Base-by-base conservation (phyloP, 2,797 vertebrate genomes). In the Falco biarmicus region DNA sequence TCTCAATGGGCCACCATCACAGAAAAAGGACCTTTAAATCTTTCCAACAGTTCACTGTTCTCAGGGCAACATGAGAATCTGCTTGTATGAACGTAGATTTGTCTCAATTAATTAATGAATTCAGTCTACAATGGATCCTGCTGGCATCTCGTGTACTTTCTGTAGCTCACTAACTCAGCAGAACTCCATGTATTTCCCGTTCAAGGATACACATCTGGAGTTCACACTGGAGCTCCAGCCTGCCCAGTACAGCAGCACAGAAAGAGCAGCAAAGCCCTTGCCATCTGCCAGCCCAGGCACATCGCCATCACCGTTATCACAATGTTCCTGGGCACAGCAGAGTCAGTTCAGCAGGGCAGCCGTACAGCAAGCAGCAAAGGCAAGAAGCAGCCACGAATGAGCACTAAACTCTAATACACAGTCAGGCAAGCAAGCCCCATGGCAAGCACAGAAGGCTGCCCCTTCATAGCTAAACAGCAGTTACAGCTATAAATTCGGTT, bases 31-130 rank as follows among this genome's bases (percentile, higher is more conserved):
- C 6, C 37, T 82, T 75, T 64, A 66, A 32, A 69, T 48, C 7
- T 37, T n/a, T 78, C 28, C 37, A 82, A 1, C 18, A 79, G 43
- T 51, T 94, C 54, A 29, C 10, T 22, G 14, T 63, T 70, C 68
- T 57, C 41, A 50, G n/a, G 57, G 16, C 50, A 79, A 53, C 69
- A 57, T 57, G 77, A 88, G 65, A 84, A 81, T n/a, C 48, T 64
- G 28, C 56, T 87, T 3, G 0, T 43, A 54, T 0, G 5, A 59
- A 54, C 9, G 9, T 0, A 18, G 45, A 45, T 26, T 15, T 47
- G 22, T 61, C 65, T 71, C n/a, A 37, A 39, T 45, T 59, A 82
- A 56, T 32, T 56, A 37, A 65, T 22, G 4, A 84, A 59, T 41
- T 69, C 15, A 47, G 10, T 20, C 59, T 69, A 24, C 61, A 84